Evolutionary conservation across 2,113 vertebrate species (phyloP).

Genomic region (Puntigrus tetrazona): DNA sequence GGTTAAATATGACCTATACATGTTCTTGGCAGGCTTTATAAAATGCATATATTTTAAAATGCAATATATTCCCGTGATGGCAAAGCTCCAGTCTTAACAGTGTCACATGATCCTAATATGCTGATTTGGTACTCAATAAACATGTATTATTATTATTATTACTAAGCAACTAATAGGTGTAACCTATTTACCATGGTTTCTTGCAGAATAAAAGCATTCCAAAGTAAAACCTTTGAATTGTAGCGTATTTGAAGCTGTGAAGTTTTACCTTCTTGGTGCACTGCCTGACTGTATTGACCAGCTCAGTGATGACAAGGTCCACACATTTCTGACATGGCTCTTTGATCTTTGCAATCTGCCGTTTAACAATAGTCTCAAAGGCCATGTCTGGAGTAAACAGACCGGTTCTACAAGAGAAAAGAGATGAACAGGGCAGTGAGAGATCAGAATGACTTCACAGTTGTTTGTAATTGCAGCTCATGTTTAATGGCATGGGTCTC

Average conservation of each 20-base stretch:
- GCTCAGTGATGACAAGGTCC: constrained; percentile 95
- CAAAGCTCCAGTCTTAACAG: not conserved
- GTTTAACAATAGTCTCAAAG: constrained; percentile 98
- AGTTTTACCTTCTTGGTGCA: constrained; percentile 86
- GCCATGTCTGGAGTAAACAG: constrained; percentile 98
- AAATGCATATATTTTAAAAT: not conserved
- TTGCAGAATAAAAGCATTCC: not conserved
- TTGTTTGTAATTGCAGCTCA: not conserved
- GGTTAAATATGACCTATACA: not conserved
- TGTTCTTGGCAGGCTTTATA: not conserved
- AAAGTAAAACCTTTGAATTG: not conserved
- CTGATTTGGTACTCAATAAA: not conserved
- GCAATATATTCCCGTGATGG: not conserved
- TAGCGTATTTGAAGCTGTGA: not conserved
- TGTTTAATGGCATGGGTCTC: not conserved
- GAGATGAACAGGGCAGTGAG: constrained; percentile 4
- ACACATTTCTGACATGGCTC: constrained; percentile 98
- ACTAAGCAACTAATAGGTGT: too few relatives aligned
- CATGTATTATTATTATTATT: not conserved
- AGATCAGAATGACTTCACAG: not conserved
- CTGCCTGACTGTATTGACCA: constrained; percentile 95
- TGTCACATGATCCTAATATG: not conserved
- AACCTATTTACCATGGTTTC: too few relatives aligned
- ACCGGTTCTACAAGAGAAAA: constrained; percentile 83
- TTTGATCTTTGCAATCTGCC: constrained; percentile 95